Base-by-base conservation (phyloP, 2,113 vertebrate species). In the Setophaga coronata region DNA sequence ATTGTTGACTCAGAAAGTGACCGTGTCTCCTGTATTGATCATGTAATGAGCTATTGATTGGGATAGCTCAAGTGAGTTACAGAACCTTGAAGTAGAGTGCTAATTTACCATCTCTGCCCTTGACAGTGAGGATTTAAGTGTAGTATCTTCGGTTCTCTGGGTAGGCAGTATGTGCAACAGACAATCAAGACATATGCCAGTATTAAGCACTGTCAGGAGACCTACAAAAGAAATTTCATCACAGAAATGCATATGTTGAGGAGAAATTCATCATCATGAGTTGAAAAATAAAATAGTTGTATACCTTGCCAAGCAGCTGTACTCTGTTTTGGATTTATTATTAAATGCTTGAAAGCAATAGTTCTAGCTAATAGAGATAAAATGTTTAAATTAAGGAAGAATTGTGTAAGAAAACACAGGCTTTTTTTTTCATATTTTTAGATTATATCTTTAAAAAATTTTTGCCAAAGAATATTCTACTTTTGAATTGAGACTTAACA, bases 131-230 rank as follows among this genome's bases (percentile, higher is more conserved):
- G 33, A 69, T 80, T 45, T 71, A 74, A 79, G 36, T 48, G 34
- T 16, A 53, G 0, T 42, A 18, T 48, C 12, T 91, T 90, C 26
- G 76, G 0, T 78, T 81, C 9, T 45, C 42, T 73, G 69, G 3
- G 11, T 51, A 66, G 56, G 47, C 23, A 48, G 2, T 12, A 45
- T 5, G 4, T 50, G 14, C 58, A 73, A 18, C 38, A 78, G 81
- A 50, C 34, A 9, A 29, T 62, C 10, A 31, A 53, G 80, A 38
- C 0, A 0, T 3, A 6, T 71, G 9, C 8, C 62, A 34, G 12
- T 53, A 26, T 40, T 70, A 87, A 77, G 38, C 34, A 21, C 17
- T 54, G 9, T 43, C 25, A 56, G 33, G 20, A 23, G 20, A 81
- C 29, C 26, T 81, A 17, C 33, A 88, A 42, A 90, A 36, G 54